A percentile compares a stretch with the other conserved stretches of the same genome.
Conservation (phyloP, 1,140 invertebrate genomes). For the Penaeus chinensis region DNA sequence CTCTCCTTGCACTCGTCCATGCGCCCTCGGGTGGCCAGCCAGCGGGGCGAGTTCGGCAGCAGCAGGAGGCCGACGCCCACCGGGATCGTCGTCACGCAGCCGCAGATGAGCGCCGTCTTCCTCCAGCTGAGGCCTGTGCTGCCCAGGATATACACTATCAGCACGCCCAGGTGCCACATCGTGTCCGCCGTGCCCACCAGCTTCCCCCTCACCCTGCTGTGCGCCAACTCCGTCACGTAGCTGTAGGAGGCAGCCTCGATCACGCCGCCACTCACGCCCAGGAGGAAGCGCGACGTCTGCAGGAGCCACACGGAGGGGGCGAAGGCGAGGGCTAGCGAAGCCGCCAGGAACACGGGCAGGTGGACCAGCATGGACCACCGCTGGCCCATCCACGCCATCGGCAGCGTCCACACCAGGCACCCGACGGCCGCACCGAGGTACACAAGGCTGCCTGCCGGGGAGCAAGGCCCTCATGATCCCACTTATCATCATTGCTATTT, state of each 20-base stretch:
- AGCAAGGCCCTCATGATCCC: background rate
- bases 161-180: background rate
- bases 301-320: background rate
- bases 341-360: background rate
- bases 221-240: background rate
- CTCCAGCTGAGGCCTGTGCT: background rate
- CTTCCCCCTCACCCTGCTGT: background rate
- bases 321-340: background rate
- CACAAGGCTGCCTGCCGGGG: background rate
- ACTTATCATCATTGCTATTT: background rate
- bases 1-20: background rate
- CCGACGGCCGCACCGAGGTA: background rate
- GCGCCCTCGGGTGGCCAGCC: background rate
- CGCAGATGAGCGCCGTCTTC: background rate
- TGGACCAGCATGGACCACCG: background rate
- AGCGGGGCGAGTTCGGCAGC: background rate
- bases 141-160: background rate
- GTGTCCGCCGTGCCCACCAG: background rate
- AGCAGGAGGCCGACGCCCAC: background rate
- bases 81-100: background rate
- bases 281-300: background rate
- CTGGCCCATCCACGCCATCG: background rate
- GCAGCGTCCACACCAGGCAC: background rate
- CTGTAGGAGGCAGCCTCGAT: conserved; percentile 7
- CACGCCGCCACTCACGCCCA: background rate